These are phyloP conservation scores for Coptodon bakossiorum DNA, from an alignment of 2,113 vertebrate species.

Conservation along the genomic window DNA sequence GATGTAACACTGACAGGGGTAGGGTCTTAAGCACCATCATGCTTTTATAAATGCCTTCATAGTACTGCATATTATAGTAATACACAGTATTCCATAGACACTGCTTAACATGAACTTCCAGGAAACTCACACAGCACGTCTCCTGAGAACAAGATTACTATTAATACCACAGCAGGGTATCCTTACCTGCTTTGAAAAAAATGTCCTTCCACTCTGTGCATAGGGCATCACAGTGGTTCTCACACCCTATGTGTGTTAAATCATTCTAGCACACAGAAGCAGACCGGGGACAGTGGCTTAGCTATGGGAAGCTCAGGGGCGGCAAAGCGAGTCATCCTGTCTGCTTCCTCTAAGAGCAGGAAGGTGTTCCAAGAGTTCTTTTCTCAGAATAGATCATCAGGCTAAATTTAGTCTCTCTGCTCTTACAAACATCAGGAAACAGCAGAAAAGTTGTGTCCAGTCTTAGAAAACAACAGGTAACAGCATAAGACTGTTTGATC, in stretches of 20 bases:
- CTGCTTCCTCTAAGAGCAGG: slow-evolving; percentile 76
- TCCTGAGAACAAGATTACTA: neutral
- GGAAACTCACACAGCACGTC: neutral
- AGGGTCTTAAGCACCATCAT: slow-evolving; percentile 32
- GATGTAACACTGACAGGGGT: slow-evolving; percentile 72
- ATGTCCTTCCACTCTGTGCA: neutral
- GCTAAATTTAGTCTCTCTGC: slow-evolving; percentile 56
- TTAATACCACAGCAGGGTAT: neutral
- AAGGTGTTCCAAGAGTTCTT: slow-evolving; percentile 63
- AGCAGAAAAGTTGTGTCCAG: slow-evolving; percentile 23
- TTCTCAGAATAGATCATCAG: slow-evolving; percentile 56
- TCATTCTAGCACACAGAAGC: neutral
- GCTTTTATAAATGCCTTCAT: neutral
- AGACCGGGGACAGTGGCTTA: slow-evolving; percentile 29
- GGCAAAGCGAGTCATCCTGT: slow-evolving; percentile 70
- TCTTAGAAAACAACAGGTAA: slow-evolving; percentile 37
- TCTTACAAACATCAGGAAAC: slow-evolving; percentile 55
- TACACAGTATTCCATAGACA: neutral
- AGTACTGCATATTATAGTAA: neutral
- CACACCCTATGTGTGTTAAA: slow-evolving; percentile 35
- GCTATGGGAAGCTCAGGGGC: slow-evolving; percentile 38
- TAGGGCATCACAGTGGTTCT: slow-evolving; percentile 31
- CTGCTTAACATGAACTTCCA: neutral
- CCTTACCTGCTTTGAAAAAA: neutral
- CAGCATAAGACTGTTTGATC: neutral